A percentile compares a stretch with the other conserved stretches of the same genome.
These are phyloP conservation scores for Dinocampus coccinellae DNA, from an alignment of 2,888 invertebrate genomes.

Conservation along the genomic window DNA sequence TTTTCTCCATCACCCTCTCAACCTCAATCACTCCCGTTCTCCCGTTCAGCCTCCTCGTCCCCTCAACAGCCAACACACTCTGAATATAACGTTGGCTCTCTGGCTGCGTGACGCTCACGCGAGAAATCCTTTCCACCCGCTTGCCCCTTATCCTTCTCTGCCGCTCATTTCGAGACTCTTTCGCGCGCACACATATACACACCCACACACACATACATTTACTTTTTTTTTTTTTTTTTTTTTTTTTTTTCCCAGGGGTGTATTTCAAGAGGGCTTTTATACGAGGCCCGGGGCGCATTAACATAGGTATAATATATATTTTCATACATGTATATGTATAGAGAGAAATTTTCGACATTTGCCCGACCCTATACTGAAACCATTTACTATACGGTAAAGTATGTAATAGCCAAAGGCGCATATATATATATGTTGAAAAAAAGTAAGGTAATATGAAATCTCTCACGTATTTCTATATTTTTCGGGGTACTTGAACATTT, in stretches of 20 bases:
- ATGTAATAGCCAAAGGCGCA: constrained; percentile 15
- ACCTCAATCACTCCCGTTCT: no score
- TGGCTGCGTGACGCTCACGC: constrained; percentile 33
- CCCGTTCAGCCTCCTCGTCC: no score
- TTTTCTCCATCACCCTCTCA: constrained; percentile 20
- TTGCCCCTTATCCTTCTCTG: constrained; percentile 39
- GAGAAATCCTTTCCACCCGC: constrained; percentile 41
- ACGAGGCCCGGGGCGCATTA: constrained; percentile 46
- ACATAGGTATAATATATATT: background rate
- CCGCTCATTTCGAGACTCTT: constrained; percentile 47
- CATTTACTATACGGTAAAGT: constrained; percentile 16
- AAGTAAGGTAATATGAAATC: background rate
- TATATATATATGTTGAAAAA: background rate
- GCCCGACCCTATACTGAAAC: background rate
- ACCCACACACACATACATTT: no score
- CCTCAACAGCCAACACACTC: no score
- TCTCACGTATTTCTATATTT: background rate
- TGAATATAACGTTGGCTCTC: no score
- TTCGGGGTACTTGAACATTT: background rate
- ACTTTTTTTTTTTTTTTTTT: no score
- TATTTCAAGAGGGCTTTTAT: constrained; percentile 58
- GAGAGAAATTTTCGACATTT: background rate
- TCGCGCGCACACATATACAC: constrained; percentile 39
- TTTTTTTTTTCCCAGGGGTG: constrained; percentile 61
- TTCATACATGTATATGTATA: background rate